These are phyloP conservation scores for Pyralis farinalis DNA, from an alignment of 2,888 invertebrate genomes.

Conservation along the genomic window DNA sequence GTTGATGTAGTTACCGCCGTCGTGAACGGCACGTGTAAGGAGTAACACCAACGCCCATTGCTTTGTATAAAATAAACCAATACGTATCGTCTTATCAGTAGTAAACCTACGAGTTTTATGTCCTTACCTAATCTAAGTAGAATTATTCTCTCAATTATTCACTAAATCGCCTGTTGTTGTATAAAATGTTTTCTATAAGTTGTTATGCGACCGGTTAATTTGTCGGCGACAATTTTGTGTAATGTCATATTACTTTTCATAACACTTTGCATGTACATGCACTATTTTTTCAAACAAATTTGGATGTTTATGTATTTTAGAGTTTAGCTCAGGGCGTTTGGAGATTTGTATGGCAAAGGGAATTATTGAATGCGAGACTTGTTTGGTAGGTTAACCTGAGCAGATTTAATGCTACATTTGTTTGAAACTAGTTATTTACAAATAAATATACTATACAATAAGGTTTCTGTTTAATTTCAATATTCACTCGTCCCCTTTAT, in stretches of 20 bases:
- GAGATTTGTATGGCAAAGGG: conserved; percentile 42
- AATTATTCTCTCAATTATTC: conserved; percentile 22
- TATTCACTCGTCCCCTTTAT: too few relatives aligned
- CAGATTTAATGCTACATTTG: conserved; percentile 65
- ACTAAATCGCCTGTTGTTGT: conserved; percentile 22
- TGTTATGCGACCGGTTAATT: conserved; percentile 4
- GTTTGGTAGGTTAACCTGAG: conserved; percentile 54
- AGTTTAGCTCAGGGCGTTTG: conserved; percentile 51
- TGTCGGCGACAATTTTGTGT: conserved; percentile 11
- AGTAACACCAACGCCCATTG: conserved; percentile 63
- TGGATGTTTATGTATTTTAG: conserved; percentile 66
- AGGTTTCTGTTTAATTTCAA: conserved; percentile 19
- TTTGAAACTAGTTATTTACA: conserved; percentile 65
- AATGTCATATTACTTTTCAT: conserved; percentile 37
- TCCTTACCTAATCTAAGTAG: conserved; percentile 43
- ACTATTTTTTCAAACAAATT: conserved; percentile 55
- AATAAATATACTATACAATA: conserved; percentile 55
- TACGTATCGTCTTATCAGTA: conserved; percentile 33
- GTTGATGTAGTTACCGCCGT: conserved; percentile 64
- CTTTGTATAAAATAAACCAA: conserved; percentile 61
- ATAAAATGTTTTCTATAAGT: conserved; percentile 15
- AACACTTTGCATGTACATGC: conserved; percentile 62
- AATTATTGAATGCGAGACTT: conserved; percentile 39
- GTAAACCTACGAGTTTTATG: conserved; percentile 37
- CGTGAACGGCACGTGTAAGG: conserved; percentile 62